A percentile compares a stretch with the other conserved stretches of the same genome.
Evolutionary conservation across 92 coral and sea anemone species (phyloP).

Genomic region (Actinostola sp.): DNA sequence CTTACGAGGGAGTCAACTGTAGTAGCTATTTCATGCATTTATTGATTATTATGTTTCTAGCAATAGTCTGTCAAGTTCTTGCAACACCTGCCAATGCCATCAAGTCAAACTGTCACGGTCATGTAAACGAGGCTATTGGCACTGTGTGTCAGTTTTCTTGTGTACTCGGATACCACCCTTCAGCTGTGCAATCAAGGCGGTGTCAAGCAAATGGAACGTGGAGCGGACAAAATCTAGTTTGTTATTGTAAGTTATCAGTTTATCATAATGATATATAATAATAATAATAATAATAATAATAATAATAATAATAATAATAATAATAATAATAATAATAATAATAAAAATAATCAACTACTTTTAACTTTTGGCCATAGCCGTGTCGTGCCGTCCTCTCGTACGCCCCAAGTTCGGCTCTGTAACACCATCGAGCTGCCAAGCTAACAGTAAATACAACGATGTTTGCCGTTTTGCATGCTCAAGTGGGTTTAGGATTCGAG

Average conservation of each 20-base stretch:
- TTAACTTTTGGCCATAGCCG: constrained; percentile 9
- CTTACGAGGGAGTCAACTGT: too few relatives aligned
- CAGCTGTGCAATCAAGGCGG: constrained; percentile 22
- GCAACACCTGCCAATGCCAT: constrained; percentile 41
- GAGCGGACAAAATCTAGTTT: constrained; percentile 36
- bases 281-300: too few relatives aligned
- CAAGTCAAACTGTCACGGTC: constrained; percentile 37
- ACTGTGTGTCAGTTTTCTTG: constrained; percentile 48
- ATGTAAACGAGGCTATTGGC: constrained; percentile 15
- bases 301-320: too few relatives aligned
- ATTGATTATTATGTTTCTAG: constrained; percentile 22
- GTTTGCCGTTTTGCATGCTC: constrained; percentile 35
- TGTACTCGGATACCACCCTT: constrained; percentile 30
- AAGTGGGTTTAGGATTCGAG: constrained; percentile 37
- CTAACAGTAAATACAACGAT: constrained; percentile 30
- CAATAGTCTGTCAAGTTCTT: constrained; percentile 29
- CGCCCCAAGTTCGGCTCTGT: constrained; percentile 27
- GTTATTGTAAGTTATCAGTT: constrained; percentile 25
- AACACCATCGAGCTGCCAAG: constrained; percentile 35
- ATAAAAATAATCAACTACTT: background rate
- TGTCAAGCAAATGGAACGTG: constrained; percentile 49
- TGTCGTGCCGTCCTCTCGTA: constrained; percentile 21
- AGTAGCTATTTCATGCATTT: too few relatives aligned
- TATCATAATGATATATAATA: background rate
- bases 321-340: too few relatives aligned